Evolutionary conservation across 2,888 invertebrate genomes (phyloP), one percentile per base, ranked within the genome.

Genomic region (Xestia sexstrigata): DNA sequence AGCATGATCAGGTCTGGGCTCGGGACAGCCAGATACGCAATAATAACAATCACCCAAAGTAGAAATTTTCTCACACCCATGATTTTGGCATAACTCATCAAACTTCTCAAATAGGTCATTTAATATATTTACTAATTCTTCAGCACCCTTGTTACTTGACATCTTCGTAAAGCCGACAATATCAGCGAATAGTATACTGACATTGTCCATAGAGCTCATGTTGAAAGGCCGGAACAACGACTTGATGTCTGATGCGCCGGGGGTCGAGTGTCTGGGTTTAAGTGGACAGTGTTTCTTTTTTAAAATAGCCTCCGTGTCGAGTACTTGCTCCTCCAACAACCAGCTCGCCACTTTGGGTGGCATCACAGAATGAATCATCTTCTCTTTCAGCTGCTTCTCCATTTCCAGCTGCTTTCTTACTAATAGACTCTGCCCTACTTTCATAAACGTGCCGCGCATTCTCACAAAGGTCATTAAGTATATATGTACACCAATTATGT

Each of bases 341-440:
- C 98, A 98, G 87, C 98, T 97, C 5, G 99, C 99, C 3, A 99
- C 98, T 92, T 98, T 98, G 0, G 99, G 99, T 15, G 99, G 99
- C 99, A 99, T 99, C 78, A 99, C 98, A 42, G 99, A 99, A 93
- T 98, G 98, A 89, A 99, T 99, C 99, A 99, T 99, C 93, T 99
- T 99, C 93, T 99, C 99, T 93, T 99, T 99, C 66, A 99, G 97
- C 92, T 98, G 98, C 90, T 99, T 99, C 93, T 99, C 99, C 97
- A 98, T 98, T 95, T 99, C 99, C 78, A 99, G 95, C 93, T 99
- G 99, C 72, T 98, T 97, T 49, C 99, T 97, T 8, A 99, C 99
- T 79, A 99, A 96, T 80, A 99, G 96, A 89, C 99, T 99, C 93
- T 99, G 99, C 1, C 99, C 99, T 71, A 98, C 99, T 97, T 99